Evolutionary conservation across 2,888 invertebrate species (phyloP).

Genomic region (Hermaeophaga mercurialis): DNA sequence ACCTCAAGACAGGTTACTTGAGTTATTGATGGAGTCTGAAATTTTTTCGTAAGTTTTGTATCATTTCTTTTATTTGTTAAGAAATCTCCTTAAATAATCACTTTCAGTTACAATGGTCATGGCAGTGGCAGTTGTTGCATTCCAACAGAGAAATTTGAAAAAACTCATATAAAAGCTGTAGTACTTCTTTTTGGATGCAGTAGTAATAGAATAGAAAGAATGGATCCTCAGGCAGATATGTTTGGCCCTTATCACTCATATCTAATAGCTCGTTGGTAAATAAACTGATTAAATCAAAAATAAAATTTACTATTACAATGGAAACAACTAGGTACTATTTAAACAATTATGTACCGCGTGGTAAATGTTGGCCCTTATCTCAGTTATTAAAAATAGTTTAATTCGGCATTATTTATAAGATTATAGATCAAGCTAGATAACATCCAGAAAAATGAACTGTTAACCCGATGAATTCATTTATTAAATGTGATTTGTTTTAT

Average conservation of each 20-base stretch:
- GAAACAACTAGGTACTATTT: too few species aligned
- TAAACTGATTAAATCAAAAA: too few species aligned
- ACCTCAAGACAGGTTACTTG: slow-evolving; percentile 59
- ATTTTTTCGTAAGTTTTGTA: slow-evolving; percentile 63
- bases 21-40: slow-evolving; percentile 60
- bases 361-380: too few species aligned
- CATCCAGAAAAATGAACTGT: too few species aligned
- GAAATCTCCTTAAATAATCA: background rate
- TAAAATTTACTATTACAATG: background rate
- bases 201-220: slow-evolving; percentile 56
- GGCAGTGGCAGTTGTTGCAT: slow-evolving; percentile 69
- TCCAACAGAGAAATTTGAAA: slow-evolving; percentile 62
- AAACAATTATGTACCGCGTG: too few species aligned
- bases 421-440: too few species aligned
- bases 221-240: slow-evolving; percentile 59
- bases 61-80: background rate
- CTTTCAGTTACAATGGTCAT: slow-evolving; percentile 70
- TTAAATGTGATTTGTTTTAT: too few species aligned
- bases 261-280: slow-evolving; percentile 55
- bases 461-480: too few species aligned
- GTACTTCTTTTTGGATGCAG: slow-evolving; percentile 72
- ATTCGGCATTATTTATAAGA: too few species aligned
- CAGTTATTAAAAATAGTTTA: too few species aligned
- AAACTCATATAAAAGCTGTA: slow-evolving; percentile 62
- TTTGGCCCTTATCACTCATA: slow-evolving; percentile 59